A percentile compares a stretch with the other conserved stretches of the same genome.
These are phyloP conservation scores for Camponotus floridanus DNA, from an alignment of 1,140 invertebrate species.

Conservation along the genomic window DNA sequence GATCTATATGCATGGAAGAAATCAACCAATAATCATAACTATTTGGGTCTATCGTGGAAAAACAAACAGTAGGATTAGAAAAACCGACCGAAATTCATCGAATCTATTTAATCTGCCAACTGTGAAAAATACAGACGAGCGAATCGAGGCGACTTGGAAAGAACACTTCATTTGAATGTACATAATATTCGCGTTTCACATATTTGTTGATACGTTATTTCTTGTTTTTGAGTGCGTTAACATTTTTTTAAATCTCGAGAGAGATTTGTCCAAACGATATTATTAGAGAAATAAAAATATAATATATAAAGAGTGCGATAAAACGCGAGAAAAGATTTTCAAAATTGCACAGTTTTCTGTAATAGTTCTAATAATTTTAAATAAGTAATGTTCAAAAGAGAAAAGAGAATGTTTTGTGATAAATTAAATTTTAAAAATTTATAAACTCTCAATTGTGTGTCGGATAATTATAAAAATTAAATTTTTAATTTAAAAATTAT, in stretches of 20 bases:
- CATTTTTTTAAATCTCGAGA: neutral
- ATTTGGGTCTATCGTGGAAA: neutral
- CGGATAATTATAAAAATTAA: neutral
- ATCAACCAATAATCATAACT: constrained; percentile 24
- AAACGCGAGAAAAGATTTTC: neutral
- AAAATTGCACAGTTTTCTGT: neutral
- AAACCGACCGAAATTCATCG: constrained; percentile 6
- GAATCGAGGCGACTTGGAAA: neutral
- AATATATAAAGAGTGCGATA: neutral
- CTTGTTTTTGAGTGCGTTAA: neutral
- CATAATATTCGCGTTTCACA: neutral
- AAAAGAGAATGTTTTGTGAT: too few relatives aligned
- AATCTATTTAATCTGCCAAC: constrained; percentile 21
- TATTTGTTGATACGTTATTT: neutral
- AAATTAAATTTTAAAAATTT: too few relatives aligned
- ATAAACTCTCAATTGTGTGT: too few relatives aligned
- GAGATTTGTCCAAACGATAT: neutral
- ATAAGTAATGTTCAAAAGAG: too few relatives aligned
- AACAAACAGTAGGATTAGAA: neutral
- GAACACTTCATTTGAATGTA: neutral
- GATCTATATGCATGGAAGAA: constrained; percentile 26
- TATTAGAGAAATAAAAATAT: neutral
- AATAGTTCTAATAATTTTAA: too few relatives aligned
- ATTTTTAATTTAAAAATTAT: neutral
- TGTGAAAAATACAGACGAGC: constrained; percentile 3